These are phyloP conservation scores for Nothoprocta pentlandii DNA, from an alignment of 2,113 vertebrate genomes.

Conservation along the genomic window DNA sequence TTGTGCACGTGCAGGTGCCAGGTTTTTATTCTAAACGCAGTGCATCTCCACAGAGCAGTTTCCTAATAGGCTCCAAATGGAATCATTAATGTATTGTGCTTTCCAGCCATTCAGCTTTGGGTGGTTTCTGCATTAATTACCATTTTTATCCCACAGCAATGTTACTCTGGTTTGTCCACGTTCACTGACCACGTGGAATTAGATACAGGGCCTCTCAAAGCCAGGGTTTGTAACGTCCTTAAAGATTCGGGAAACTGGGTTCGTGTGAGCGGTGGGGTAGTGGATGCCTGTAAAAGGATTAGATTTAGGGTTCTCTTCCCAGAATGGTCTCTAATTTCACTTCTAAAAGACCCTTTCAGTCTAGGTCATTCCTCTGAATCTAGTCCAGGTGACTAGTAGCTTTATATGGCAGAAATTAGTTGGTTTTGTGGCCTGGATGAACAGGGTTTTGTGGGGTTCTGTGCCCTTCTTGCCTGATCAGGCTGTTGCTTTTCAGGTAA, in stretches of 20 bases:
- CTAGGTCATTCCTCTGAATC: not conserved
- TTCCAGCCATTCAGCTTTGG: constrained; percentile 41
- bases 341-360: not conserved
- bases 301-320: not conserved
- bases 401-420: not conserved
- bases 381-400: not conserved
- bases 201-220: not conserved
- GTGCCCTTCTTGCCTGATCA: not conserved
- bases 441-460: not conserved
- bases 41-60: constrained; percentile 25
- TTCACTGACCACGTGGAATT: not conserved
- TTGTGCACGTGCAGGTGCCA: constrained; percentile 54
- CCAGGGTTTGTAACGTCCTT: not conserved
- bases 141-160: not conserved
- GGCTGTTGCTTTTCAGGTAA: not conserved
- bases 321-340: accelerated
- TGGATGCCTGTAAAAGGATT: not conserved
- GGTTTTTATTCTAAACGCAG: constrained; percentile 38
- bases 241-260: not conserved
- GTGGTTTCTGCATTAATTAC: constrained; percentile 55
- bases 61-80: constrained; percentile 58
- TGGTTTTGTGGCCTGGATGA: not conserved
- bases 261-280: not conserved
- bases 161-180: not conserved
- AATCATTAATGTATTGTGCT: constrained; percentile 64